These are phyloP conservation scores for Dynastes grantii DNA, from an alignment of 2,888 invertebrate genomes.

Conservation along the genomic window DNA sequence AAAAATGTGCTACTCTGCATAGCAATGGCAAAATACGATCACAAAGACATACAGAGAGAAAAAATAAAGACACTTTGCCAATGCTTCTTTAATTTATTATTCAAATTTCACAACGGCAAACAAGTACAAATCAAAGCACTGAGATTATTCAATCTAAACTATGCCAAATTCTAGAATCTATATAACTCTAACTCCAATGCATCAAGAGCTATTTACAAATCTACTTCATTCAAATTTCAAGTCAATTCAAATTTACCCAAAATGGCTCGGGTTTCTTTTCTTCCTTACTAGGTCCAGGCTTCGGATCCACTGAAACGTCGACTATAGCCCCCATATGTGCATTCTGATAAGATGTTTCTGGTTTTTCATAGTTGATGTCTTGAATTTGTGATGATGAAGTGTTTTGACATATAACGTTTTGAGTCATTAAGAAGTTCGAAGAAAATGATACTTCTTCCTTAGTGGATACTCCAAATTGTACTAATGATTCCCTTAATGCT, in stretches of 20 bases:
- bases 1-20: too few species aligned
- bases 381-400: not conserved
- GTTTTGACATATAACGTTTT: conserved; percentile 46
- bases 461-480: not conserved
- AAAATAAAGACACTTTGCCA: not conserved
- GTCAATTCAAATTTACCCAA: conserved; percentile 60
- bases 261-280: conserved; percentile 59
- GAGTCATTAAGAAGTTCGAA: conserved; percentile 15
- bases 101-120: not conserved
- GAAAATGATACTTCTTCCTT: conserved; percentile 3
- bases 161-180: conserved; percentile 10
- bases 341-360: not conserved
- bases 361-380: too few species aligned
- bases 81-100: conserved; percentile 25
- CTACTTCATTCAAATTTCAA: not conserved
- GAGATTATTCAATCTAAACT: not conserved
- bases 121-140: conserved; percentile 3
- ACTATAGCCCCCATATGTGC: not conserved
- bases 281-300: conserved; percentile 52
- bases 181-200: not conserved
- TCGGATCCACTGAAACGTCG: conserved; percentile 10
- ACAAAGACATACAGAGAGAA: too few species aligned
- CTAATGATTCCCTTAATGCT: not conserved
- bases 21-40: too few species aligned
- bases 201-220: conserved; percentile 3